Conservation (phyloP, 2,113 vertebrate genomes). For the Ceyx margarethae region DNA sequence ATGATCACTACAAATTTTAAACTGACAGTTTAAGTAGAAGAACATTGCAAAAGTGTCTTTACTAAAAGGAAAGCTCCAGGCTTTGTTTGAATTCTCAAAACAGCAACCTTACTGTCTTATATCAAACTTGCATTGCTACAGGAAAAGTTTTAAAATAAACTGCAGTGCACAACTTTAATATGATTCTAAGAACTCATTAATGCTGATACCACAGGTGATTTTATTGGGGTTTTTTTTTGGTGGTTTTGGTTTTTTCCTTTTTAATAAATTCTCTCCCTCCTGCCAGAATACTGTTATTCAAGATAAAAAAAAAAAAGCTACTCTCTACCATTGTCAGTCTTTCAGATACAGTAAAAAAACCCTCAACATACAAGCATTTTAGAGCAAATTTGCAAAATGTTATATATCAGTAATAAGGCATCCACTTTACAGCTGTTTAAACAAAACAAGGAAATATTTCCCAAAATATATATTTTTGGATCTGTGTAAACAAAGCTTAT, state of each 20-base stretch:
- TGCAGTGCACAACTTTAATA: conserved; percentile 61
- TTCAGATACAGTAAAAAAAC: conserved; percentile 60
- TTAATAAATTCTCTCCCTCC: background rate
- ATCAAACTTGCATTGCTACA: conserved; percentile 52
- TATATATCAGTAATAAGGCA: conserved; percentile 61
- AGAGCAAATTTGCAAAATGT: conserved; percentile 54
- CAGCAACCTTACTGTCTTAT: conserved; percentile 50
- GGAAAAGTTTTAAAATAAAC: conserved; percentile 46
- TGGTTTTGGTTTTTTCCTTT: background rate
- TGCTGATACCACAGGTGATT: conserved; percentile 46
- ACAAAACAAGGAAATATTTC: conserved; percentile 49
- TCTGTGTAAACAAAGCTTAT: conserved; percentile 76
- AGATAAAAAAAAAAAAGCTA: conserved; percentile 33
- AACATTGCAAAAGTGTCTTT: background rate
- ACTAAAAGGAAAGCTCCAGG: conserved; percentile 50
- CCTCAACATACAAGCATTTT: conserved; percentile 39
- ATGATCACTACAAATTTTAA: conserved; percentile 38
- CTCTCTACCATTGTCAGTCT: conserved; percentile 27
- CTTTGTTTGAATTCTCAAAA: conserved; percentile 34
- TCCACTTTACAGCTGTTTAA: conserved; percentile 49
- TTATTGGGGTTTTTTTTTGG: background rate
- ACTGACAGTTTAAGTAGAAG: conserved; percentile 37
- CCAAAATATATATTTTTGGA: conserved; percentile 61
- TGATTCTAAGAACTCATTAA: conserved; percentile 57
- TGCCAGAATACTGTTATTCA: conserved; percentile 58